Percentiles rank a stretch among this genome's conserved stretches.
Conservation (phyloP, 2,888 invertebrate species). For the Tetragonisca angustula region DNA sequence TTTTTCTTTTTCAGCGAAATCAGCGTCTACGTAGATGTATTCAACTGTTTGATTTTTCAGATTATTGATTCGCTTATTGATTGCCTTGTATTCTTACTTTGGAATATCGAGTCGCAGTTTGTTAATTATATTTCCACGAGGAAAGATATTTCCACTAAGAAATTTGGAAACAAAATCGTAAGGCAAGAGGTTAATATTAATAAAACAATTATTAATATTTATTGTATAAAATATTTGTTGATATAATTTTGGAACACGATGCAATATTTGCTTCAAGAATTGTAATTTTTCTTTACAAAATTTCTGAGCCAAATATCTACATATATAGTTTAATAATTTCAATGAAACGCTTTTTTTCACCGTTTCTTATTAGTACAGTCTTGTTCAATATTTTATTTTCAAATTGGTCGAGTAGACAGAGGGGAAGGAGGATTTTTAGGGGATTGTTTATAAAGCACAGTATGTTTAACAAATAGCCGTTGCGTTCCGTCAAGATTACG, state of each 20-base stretch:
- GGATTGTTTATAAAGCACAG: conserved; percentile 60
- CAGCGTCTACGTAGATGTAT: too few species aligned
- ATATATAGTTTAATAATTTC: background rate
- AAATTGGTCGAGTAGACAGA: background rate
- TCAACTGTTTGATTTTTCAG: too few species aligned
- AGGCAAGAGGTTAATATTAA: too few species aligned
- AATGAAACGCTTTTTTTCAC: background rate
- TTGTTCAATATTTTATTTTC: background rate
- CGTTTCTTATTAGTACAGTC: background rate
- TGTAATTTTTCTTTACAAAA: background rate
- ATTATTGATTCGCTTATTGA: too few species aligned
- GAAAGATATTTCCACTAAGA: too few species aligned
- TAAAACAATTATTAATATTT: too few species aligned
- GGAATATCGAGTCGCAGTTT: too few species aligned
- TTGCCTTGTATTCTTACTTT: too few species aligned
- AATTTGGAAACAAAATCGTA: too few species aligned
- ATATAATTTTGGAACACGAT: background rate
- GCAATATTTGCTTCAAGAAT: background rate
- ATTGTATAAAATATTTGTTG: too few species aligned
- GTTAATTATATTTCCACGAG: too few species aligned
- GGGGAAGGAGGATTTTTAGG: background rate
- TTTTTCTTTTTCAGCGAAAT: background rate
- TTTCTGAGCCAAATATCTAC: too few species aligned
- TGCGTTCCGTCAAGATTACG: conserved; percentile 77
- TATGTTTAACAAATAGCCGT: conserved; percentile 60